These are phyloP conservation scores for Leguminivora glycinivorella DNA, from an alignment of 1,140 invertebrate genomes.

Conservation along the genomic window DNA sequence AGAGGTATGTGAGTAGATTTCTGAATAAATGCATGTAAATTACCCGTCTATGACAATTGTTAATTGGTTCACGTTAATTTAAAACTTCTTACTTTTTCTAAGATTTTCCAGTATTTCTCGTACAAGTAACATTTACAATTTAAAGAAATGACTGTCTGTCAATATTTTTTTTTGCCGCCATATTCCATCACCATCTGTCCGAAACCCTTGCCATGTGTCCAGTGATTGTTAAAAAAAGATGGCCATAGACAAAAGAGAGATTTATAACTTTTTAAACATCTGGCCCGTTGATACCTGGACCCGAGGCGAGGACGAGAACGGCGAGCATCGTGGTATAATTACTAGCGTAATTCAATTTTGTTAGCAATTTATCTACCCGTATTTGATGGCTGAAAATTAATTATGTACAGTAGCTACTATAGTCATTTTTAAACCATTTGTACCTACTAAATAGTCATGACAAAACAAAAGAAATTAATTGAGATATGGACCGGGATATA, in stretches of 20 bases:
- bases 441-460: too few species aligned
- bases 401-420: not conserved
- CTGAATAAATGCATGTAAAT: too few species aligned
- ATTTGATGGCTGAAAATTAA: not conserved
- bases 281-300: constrained; percentile 51
- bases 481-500: too few species aligned
- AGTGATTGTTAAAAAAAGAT: constrained; percentile 60
- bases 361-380: constrained; percentile 9
- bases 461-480: not conserved
- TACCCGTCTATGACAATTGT: too few species aligned
- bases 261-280: constrained; percentile 62
- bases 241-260: constrained; percentile 57
- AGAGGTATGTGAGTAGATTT: too few species aligned
- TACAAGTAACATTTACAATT: not conserved
- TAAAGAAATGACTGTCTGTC: constrained; percentile 18
- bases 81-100: not conserved
- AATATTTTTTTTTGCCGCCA: constrained; percentile 17
- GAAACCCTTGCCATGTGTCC: constrained; percentile 56
- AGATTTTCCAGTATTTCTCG: too few species aligned
- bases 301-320: constrained; percentile 35
- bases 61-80: not conserved
- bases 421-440: too few species aligned
- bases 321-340: constrained; percentile 19
- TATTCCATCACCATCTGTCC: constrained; percentile 45
- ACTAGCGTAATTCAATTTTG: constrained; percentile 3